phyloP scores from a whole-genome alignment of 2,113 vertebrate genomes.

The Marmota flaviventris region DNA sequence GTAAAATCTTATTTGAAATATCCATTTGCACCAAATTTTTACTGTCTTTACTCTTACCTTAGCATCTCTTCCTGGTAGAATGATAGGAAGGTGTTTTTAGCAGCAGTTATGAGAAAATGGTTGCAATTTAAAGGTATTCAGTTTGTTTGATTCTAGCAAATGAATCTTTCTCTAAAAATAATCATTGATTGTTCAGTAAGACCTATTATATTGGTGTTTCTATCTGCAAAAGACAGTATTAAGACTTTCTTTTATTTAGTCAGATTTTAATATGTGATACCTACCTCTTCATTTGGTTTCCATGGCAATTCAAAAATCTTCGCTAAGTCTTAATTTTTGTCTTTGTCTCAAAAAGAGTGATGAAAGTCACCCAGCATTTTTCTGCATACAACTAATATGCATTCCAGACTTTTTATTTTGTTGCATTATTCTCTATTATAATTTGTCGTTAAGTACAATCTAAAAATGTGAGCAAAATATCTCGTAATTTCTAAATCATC shows the following conservation, averaged over 20 bases:
- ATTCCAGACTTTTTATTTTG: neutral
- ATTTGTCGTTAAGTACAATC: neutral
- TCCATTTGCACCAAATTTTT: neutral
- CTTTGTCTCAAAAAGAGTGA: neutral
- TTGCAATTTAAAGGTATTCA: neutral
- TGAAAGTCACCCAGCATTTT: neutral
- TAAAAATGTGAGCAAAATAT: neutral
- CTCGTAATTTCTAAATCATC: constrained; percentile 2
- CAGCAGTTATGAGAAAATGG: neutral
- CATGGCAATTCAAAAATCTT: neutral
- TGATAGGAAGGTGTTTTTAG: neutral
- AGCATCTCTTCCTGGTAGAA: neutral
- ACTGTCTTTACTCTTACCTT: neutral
- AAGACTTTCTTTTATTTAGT: neutral
- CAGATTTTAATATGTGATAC: neutral
- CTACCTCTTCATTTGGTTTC: neutral
- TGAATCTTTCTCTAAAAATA: neutral
- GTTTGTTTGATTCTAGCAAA: neutral
- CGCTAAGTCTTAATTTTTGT: neutral
- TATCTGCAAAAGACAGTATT: neutral
- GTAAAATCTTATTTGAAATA: neutral
- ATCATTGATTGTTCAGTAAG: neutral
- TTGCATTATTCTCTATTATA: neutral
- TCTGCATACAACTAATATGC: neutral
- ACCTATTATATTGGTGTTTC: neutral